Evolutionary conservation across 92 coral and sea anemone genomes (phyloP), one percentile per base, ranked within the genome.

Genomic region (Bergia sp.): DNA sequence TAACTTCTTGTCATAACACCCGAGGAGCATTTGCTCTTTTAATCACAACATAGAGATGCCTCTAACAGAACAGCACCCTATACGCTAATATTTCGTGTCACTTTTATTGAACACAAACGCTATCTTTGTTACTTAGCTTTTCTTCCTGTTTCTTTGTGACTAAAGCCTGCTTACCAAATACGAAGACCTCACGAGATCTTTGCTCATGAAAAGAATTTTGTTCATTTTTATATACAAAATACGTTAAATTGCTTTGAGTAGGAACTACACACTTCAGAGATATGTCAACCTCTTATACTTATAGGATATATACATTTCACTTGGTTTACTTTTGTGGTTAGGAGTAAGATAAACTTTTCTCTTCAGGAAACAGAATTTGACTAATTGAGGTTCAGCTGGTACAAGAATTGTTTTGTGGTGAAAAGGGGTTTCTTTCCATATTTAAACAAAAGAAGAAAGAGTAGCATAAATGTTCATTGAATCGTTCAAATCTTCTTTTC

Each of bases 1-100:
- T 75, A 92, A 82, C 94, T 67, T 86, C 86, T 92, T 92, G 92
- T 86, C 92, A 92, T 84, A 84, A 69, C 91, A 80, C 69, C 82
- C 20, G 79, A 83, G 86, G 86, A 82, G 71, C n/a, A 44, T 80
- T 53, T 82, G 76, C 83, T 85, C 65, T 58, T 77, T 36, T 72
- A 64, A 82, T 83, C 88, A 75, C 82, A 79, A 82, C 91, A 82
- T 75, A 89, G 38, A 45, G 9, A 44, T 55, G 78, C 78, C 41
- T 71, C 58, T 15, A n/a, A 79, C 15, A 49, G 43, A 45, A 45
- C 41, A 37, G 38, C 87, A 73, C 36, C 79, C 74, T 44, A 69
- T 20, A 84, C 39, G 21, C 44, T 21, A 57, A 65, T 39, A 37
- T n/a, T 84, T 73, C 79, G 57, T 69, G 79, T 84, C 61, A 50